Conservation (phyloP, 2,113 vertebrate genomes). For the Castor canadensis region DNA sequence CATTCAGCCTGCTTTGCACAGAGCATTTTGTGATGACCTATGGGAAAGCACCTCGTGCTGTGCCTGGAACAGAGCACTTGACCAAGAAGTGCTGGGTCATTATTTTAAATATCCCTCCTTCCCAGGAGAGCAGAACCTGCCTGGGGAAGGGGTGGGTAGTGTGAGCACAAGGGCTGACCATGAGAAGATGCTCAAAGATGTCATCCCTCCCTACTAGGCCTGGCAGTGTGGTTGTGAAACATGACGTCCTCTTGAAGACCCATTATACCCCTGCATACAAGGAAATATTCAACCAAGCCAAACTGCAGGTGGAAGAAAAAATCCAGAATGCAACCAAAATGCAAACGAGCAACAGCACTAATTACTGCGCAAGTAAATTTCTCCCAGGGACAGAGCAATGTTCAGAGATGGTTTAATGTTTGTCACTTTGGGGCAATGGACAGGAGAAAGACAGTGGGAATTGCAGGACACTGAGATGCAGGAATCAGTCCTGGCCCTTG, state of each 20-base stretch:
- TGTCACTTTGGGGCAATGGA: no score
- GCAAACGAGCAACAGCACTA: rapidly evolving
- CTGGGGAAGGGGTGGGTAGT: not conserved
- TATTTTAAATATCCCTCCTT: not conserved
- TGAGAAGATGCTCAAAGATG: not conserved
- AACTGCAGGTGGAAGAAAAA: rapidly evolving
- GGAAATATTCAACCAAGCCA: rapidly evolving
- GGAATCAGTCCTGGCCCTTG: no score
- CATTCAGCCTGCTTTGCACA: no score
- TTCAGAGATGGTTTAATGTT: no score
- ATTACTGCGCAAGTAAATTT: not conserved
- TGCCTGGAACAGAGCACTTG: not conserved
- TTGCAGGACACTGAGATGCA: no score
- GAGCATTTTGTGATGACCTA: no score
- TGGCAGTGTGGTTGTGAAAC: constrained; percentile 69
- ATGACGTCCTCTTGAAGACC: constrained; percentile 34
- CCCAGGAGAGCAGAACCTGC: not conserved
- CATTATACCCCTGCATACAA: not conserved
- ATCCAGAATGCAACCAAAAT: not conserved
- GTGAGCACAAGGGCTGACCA: not conserved
- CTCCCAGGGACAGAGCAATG: no score
- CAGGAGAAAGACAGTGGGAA: no score
- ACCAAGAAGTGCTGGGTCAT: not conserved
- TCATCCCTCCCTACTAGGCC: not conserved
- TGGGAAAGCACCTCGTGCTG: no score